Conservation (phyloP, 1,140 invertebrate genomes). For the Steinernema khuongi region DNA sequence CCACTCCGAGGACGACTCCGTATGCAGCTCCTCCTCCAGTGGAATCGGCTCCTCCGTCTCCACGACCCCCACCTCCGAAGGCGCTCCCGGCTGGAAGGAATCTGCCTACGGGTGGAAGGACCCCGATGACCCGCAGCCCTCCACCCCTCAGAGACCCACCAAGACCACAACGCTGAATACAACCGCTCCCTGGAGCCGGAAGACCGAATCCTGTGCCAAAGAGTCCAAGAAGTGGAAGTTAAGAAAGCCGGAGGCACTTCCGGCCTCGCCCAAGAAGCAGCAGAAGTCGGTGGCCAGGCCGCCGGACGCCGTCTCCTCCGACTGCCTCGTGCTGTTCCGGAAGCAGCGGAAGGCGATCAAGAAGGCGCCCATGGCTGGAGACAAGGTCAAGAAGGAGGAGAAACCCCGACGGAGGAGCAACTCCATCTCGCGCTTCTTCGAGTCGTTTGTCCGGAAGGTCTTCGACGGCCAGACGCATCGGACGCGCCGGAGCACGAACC, state of each 20-base stretch:
- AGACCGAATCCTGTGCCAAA: not conserved
- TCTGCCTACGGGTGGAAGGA: not conserved
- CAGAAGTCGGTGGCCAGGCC: not conserved
- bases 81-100: not conserved
- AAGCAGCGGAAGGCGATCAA: not conserved
- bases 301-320: not conserved
- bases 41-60: not conserved
- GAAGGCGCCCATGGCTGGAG: not conserved
- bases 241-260: not conserved
- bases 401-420: not conserved
- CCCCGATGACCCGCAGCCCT: not conserved
- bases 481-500: not conserved
- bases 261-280: not conserved
- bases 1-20: constrained; percentile 4
- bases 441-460: not conserved
- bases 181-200: not conserved
- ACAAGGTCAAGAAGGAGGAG: not conserved
- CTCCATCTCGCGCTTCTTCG: constrained; percentile 8
- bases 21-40: constrained; percentile 5
- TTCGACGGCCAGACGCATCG: not conserved
- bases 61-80: constrained; percentile 3
- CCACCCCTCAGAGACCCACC: not conserved
- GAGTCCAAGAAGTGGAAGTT: not conserved
- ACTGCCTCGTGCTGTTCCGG: constrained; percentile 3
- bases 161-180: not conserved